phyloP scores from a whole-genome alignment of 2,113 vertebrate genomes.

The Vimba vimba region DNA sequence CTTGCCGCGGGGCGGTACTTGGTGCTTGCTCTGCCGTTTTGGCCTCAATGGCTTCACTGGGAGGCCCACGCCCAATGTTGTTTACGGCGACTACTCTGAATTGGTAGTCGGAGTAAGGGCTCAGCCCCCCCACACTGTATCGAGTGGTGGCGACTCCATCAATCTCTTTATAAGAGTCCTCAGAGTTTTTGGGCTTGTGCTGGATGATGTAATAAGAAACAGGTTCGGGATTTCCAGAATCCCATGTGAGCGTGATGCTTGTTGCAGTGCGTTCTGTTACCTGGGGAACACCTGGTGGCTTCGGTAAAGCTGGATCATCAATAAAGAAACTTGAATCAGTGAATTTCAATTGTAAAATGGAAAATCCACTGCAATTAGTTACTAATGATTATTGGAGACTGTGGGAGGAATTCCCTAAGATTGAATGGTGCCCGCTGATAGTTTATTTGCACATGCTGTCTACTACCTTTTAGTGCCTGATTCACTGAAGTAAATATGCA shows the following conservation, averaged over 20 bases:
- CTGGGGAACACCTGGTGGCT: conserved; percentile 89
- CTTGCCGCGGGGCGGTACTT: conserved; percentile 92
- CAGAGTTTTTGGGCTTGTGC: conserved; percentile 92
- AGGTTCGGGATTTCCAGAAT: conserved; percentile 97
- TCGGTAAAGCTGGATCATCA: conserved; percentile 87
- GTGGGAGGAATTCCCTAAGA: not conserved
- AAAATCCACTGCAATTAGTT: conserved; percentile 5
- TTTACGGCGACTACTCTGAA: conserved; percentile 97
- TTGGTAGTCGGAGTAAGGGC: conserved; percentile 97
- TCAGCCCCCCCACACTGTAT: conserved; percentile 96
- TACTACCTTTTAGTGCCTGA: not conserved
- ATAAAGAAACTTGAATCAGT: conserved; percentile 16
- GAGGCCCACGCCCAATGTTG: conserved; percentile 93
- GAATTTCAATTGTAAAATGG: not conserved
- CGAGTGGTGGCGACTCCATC: conserved; percentile 97
- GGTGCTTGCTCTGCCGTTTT: conserved; percentile 97
- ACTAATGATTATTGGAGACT: not conserved
- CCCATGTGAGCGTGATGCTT: conserved; percentile 97
- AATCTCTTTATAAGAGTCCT: conserved; percentile 95
- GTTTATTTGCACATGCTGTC: too few relatives aligned
- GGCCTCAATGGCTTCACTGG: conserved; percentile 92
- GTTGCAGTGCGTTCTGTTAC: conserved; percentile 97
- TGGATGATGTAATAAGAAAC: conserved; percentile 98
- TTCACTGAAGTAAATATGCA: not conserved
- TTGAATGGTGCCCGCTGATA: not conserved